A percentile compares a stretch with the other conserved stretches of the same genome.
Evolutionary conservation across 1,140 invertebrate genomes (phyloP).

Genomic region (Drosophila insularis): DNA sequence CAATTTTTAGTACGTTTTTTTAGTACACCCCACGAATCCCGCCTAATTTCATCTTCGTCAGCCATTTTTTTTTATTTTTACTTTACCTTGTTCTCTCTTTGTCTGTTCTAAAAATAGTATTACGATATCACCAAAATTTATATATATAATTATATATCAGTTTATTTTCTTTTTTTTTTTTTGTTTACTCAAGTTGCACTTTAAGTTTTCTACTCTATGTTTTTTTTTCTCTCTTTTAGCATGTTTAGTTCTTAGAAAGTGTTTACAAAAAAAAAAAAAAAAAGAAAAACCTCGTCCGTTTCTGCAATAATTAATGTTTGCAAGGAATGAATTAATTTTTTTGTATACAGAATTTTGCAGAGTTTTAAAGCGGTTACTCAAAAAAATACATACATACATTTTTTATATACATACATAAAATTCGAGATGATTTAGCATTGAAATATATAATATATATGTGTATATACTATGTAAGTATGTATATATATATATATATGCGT

Average conservation of each 20-base stretch:
- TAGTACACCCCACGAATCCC: not conserved
- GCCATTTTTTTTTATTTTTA: not conserved
- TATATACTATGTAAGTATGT: conserved; percentile 22
- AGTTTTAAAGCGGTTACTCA: conserved; percentile 52
- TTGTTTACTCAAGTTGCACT: conserved; percentile 13
- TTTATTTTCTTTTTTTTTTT: not conserved
- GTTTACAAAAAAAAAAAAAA: not conserved
- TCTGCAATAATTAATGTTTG: not conserved
- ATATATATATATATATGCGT: conserved; percentile 48
- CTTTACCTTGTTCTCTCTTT: conserved; percentile 12
- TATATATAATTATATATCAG: conserved; percentile 9
- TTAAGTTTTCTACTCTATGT: conserved; percentile 26
- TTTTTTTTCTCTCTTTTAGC: conserved; percentile 54
- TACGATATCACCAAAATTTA: conserved; percentile 56
- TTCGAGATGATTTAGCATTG: conserved; percentile 1
- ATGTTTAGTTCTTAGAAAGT: conserved; percentile 69
- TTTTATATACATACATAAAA: conserved; percentile 44
- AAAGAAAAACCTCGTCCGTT: not conserved
- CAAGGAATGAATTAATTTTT: conserved; percentile 24
- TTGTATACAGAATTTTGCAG: conserved; percentile 53
- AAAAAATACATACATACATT: conserved; percentile 44
- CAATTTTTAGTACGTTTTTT: conserved; percentile 4
- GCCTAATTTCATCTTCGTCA: not conserved
- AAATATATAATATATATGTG: conserved; percentile 13
- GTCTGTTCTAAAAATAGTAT: conserved; percentile 66